Conservation (phyloP, 1,140 invertebrate species). For the Drosophila novamexicana region DNA sequence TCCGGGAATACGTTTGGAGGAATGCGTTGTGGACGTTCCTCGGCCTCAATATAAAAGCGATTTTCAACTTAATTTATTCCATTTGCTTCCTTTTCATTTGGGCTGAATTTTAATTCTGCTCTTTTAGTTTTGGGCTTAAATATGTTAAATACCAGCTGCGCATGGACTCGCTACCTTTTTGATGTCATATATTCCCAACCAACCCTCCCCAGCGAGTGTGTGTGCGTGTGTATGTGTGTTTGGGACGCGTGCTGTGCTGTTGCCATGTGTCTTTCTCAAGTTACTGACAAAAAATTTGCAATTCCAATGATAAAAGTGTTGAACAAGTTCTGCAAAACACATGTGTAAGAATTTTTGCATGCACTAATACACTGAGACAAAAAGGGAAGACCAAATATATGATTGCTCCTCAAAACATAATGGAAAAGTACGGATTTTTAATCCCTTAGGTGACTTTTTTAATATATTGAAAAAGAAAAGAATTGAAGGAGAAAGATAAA, state of each 20-base stretch:
- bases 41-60: conserved; percentile 64
- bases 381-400: background rate
- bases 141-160: conserved; percentile 69
- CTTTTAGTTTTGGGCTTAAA: conserved; percentile 58
- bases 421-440: too few relatives aligned
- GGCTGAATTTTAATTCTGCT: conserved; percentile 59
- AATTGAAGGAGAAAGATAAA: too few relatives aligned
- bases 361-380: conserved; percentile 4
- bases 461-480: too few relatives aligned
- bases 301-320: conserved; percentile 77
- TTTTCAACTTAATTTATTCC: conserved; percentile 75
- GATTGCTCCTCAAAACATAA: background rate
- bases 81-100: conserved; percentile 48
- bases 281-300: conserved; percentile 58
- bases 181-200: conserved; percentile 21
- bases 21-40: background rate
- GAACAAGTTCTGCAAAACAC: conserved; percentile 45
- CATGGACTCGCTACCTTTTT: conserved; percentile 41
- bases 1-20: background rate
- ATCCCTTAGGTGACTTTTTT: too few relatives aligned
- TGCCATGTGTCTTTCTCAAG: conserved; percentile 48
- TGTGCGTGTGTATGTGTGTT: conserved; percentile 30
- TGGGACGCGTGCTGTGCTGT: conserved; percentile 12
- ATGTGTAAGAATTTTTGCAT: conserved; percentile 27
- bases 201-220: background rate